Percentiles rank a stretch among this genome's conserved stretches.
phyloP scores from a whole-genome alignment of 1,140 invertebrate genomes.

The Bombus waltoni region DNA sequence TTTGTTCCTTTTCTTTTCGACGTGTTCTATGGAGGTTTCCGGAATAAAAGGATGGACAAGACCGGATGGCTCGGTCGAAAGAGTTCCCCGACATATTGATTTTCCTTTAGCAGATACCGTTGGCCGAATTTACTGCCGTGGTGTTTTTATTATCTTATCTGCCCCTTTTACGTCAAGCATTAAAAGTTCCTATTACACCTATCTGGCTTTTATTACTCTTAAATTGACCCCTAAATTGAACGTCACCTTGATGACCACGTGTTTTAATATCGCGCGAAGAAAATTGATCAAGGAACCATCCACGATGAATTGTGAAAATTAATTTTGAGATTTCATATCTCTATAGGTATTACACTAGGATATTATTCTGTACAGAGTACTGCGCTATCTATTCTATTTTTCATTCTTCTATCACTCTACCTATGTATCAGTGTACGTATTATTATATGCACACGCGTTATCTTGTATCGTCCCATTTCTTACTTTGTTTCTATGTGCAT shows the following conservation, averaged over 20 bases:
- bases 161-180: slow-evolving; percentile 20
- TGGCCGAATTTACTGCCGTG: slow-evolving; percentile 36
- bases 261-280: background rate
- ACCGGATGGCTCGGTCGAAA: background rate
- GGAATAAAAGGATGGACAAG: background rate
- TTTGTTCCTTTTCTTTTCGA: background rate
- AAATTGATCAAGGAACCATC: background rate
- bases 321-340: background rate
- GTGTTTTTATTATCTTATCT: slow-evolving; percentile 60
- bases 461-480: too few relatives aligned
- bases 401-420: too few relatives aligned
- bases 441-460: too few relatives aligned
- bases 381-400: too few relatives aligned
- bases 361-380: too few relatives aligned
- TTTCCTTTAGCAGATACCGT: slow-evolving; percentile 40
- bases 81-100: slow-evolving; percentile 29
- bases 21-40: too few relatives aligned
- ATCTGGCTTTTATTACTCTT: slow-evolving; percentile 51
- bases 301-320: background rate
- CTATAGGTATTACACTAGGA: too few relatives aligned
- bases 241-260: background rate
- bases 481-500: too few relatives aligned
- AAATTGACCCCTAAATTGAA: slow-evolving; percentile 27
- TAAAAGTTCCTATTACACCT: slow-evolving; percentile 40
- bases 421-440: too few relatives aligned